phyloP scores from a whole-genome alignment of 2,888 invertebrate genomes.

The Sphaerophoria taeniata region DNA sequence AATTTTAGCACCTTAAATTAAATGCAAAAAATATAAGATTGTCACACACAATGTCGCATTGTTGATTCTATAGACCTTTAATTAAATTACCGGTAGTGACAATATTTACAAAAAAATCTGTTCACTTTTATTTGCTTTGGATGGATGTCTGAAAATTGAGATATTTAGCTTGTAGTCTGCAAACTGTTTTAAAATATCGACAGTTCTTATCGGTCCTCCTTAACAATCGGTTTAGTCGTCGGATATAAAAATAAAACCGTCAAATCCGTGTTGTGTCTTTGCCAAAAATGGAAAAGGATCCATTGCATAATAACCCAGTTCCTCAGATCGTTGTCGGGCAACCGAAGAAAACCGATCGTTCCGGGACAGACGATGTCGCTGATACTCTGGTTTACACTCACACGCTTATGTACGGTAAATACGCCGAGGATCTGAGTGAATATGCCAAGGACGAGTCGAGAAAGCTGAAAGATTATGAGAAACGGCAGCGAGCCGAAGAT shows the following conservation, averaged over 20 bases:
- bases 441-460: constrained; percentile 96
- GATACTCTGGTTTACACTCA: constrained; percentile 80
- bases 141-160: constrained; percentile 17
- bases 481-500: constrained; percentile 88
- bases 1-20: constrained; percentile 57
- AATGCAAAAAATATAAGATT: constrained; percentile 18
- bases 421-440: constrained; percentile 95
- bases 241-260: background rate
- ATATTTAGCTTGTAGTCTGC: constrained; percentile 17
- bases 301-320: constrained; percentile 8
- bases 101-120: constrained; percentile 4
- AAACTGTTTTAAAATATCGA: constrained; percentile 11
- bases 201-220: constrained; percentile 43
- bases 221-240: constrained; percentile 5
- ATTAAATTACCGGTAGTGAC: constrained; percentile 38
- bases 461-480: constrained; percentile 88
- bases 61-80: constrained; percentile 20
- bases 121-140: background rate
- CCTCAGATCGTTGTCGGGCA: constrained; percentile 18
- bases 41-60: constrained; percentile 29
- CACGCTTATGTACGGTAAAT: constrained; percentile 83
- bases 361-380: constrained; percentile 75
- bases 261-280: background rate
- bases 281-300: constrained; percentile 46
- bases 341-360: constrained; percentile 6